These are phyloP conservation scores for Nipponacmea schrenckii DNA, from an alignment of 2,888 invertebrate genomes.

Conservation along the genomic window DNA sequence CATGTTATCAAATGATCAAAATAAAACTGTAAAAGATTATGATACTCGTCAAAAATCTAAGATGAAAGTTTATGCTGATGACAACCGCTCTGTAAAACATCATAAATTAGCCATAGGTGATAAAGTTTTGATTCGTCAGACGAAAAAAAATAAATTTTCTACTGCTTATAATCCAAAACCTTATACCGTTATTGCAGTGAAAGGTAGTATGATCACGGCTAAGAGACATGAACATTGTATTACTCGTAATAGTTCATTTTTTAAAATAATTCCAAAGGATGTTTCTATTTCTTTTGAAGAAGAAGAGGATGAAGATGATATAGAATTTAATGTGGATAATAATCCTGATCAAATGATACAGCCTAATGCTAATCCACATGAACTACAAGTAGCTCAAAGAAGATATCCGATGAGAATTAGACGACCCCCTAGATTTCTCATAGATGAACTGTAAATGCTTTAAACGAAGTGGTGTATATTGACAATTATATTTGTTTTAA, in stretches of 20 bases:
- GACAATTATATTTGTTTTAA: too few species aligned
- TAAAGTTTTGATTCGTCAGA: slow-evolving; percentile 7
- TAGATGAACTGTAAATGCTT: background rate
- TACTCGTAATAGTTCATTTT: slow-evolving; percentile 3
- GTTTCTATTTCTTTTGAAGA: background rate
- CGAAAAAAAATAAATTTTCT: background rate
- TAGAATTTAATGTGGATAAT: background rate
- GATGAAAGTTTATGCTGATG: slow-evolving; percentile 19
- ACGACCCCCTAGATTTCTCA: background rate
- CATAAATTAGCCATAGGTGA: background rate
- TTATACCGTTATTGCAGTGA: slow-evolving; percentile 4
- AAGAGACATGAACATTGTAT: slow-evolving; percentile 1
- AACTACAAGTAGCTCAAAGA: background rate
- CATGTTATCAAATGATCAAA: background rate
- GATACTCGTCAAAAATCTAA: slow-evolving; percentile 16
- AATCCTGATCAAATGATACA: too few species aligned
- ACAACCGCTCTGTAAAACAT: slow-evolving; percentile 1
- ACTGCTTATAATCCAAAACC: slow-evolving; percentile 9
- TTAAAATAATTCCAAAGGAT: background rate
- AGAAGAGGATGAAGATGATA: background rate
- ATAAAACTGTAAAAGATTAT: slow-evolving; percentile 7
- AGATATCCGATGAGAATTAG: background rate
- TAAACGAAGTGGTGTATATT: too few species aligned
- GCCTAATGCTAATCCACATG: background rate
- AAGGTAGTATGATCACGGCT: slow-evolving; percentile 6